These are phyloP conservation scores for Strigamia maritima DNA, from an alignment of 2,888 invertebrate genomes.

Conservation along the genomic window DNA sequence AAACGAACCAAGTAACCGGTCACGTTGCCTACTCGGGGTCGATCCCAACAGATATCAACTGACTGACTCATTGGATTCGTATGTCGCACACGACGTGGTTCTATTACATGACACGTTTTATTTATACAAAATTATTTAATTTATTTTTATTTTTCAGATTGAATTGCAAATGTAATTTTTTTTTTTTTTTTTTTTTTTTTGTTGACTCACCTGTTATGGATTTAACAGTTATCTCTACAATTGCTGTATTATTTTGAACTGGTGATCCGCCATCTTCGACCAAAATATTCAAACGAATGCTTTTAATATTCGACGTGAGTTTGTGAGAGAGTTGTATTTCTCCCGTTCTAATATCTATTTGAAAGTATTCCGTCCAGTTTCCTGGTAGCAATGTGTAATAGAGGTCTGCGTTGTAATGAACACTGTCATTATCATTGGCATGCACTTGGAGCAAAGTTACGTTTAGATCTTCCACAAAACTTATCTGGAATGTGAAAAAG, in stretches of 20 bases:
- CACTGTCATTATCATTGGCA: conserved; percentile 43
- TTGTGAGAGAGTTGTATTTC: conserved; percentile 40
- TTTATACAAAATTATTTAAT: neutral
- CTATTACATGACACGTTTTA: conserved; percentile 1
- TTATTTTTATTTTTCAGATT: neutral
- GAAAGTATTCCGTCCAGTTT: conserved; percentile 40
- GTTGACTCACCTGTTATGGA: conserved; percentile 43
- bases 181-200: neutral
- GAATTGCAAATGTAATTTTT: neutral
- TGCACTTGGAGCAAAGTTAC: conserved; percentile 39
- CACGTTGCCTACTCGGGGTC: conserved; percentile 17
- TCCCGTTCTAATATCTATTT: conserved; percentile 40
- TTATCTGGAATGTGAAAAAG: conserved; percentile 37
- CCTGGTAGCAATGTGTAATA: conserved; percentile 43
- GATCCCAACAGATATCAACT: conserved; percentile 36
- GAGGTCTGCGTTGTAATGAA: conserved; percentile 42
- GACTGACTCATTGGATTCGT: conserved; percentile 26
- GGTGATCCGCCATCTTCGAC: conserved; percentile 45
- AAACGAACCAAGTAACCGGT: conserved; percentile 34
- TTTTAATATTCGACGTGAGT: conserved; percentile 33
- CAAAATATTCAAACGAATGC: conserved; percentile 41
- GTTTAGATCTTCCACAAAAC: conserved; percentile 25
- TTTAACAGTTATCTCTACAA: conserved; percentile 40
- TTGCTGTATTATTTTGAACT: conserved; percentile 42
- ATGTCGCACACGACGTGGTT: conserved; percentile 36